Conservation (phyloP, 2,113 vertebrate genomes). For the Toxotes jaculatrix region DNA sequence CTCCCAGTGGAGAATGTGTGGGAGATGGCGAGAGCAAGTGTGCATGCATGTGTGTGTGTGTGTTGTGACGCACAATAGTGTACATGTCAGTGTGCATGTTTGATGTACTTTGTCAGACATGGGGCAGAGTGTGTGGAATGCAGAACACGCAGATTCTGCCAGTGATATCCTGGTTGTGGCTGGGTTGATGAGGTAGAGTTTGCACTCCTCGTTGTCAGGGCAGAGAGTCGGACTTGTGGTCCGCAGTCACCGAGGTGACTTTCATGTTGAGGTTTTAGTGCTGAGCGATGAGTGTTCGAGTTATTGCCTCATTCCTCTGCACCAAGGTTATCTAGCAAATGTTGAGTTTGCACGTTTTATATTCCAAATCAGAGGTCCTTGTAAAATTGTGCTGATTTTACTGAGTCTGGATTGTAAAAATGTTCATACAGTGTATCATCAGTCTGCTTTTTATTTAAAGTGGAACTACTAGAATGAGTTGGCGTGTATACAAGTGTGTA, state of each 20-base stretch:
- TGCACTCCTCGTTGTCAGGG: constrained; percentile 26
- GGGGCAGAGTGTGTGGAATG: constrained; percentile 73
- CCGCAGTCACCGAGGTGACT: constrained; percentile 14
- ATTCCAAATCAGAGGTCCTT: constrained; percentile 60
- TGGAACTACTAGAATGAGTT: constrained; percentile 28
- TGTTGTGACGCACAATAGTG: constrained; percentile 60
- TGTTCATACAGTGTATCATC: constrained; percentile 37
- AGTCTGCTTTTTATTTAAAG: constrained; percentile 49
- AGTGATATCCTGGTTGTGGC: constrained; percentile 53
- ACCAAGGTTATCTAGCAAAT: constrained; percentile 47
- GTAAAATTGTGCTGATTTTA: constrained; percentile 60
- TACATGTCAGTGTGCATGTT: constrained; percentile 63
- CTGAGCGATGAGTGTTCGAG: constrained; percentile 22
- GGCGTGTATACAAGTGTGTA: constrained; percentile 28
- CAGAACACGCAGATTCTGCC: constrained; percentile 68
- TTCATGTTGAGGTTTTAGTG: constrained; percentile 31
- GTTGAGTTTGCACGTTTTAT: constrained; percentile 37
- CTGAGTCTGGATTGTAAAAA: constrained; percentile 62
- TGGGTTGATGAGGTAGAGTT: constrained; percentile 55
- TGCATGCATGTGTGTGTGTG: constrained; percentile 28
- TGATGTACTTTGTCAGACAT: constrained; percentile 69
- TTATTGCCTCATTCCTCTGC: constrained; percentile 56
- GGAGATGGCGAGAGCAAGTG: constrained; percentile 77
- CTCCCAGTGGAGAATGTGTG: constrained; percentile 81
- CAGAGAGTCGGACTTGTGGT: constrained; percentile 23